Percentiles rank a stretch among this genome's conserved stretches.
Evolutionary conservation across 2,888 invertebrate species (phyloP).

Genomic region (Charanyca ferruginea): DNA sequence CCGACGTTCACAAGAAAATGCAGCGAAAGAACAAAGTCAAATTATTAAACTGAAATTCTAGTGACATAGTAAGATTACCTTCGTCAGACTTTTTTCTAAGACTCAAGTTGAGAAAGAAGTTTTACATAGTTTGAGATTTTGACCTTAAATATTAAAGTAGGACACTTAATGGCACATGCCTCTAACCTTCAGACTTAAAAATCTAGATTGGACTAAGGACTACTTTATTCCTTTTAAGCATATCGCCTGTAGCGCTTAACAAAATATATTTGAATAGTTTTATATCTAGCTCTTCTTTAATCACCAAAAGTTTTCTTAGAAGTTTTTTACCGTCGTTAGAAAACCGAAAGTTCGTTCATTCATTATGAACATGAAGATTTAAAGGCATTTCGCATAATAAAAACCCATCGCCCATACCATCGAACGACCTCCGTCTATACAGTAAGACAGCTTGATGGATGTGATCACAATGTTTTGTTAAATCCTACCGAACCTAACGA

Average conservation of each 20-base stretch:
- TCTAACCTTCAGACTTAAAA: background rate
- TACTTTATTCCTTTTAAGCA: constrained; percentile 9
- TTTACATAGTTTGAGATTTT: background rate
- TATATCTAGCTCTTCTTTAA: constrained; percentile 40
- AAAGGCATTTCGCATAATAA: constrained; percentile 79
- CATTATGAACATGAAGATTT: constrained; percentile 74
- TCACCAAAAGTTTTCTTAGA: constrained; percentile 43
- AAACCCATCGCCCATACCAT: constrained; percentile 75
- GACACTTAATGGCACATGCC: background rate
- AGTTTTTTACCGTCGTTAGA: constrained; percentile 43
- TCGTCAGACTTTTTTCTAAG: constrained; percentile 7
- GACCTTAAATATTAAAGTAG: background rate
- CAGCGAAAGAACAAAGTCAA: constrained; percentile 50
- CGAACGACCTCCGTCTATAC: constrained; percentile 80
- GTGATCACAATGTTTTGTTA: constrained; percentile 82
- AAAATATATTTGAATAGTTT: constrained; percentile 60
- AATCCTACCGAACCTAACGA: constrained; percentile 77
- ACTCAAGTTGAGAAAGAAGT: background rate
- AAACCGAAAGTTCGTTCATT: constrained; percentile 69
- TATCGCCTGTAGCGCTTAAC: constrained; percentile 43
- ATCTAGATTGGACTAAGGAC: constrained; percentile 10
- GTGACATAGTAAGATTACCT: constrained; percentile 17
- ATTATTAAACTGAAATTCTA: constrained; percentile 42
- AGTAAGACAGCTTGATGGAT: constrained; percentile 86
- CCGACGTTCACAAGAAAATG: constrained; percentile 64